Base-by-base conservation (phyloP, 2,797 vertebrate genomes). In the Microtus californicus region DNA sequence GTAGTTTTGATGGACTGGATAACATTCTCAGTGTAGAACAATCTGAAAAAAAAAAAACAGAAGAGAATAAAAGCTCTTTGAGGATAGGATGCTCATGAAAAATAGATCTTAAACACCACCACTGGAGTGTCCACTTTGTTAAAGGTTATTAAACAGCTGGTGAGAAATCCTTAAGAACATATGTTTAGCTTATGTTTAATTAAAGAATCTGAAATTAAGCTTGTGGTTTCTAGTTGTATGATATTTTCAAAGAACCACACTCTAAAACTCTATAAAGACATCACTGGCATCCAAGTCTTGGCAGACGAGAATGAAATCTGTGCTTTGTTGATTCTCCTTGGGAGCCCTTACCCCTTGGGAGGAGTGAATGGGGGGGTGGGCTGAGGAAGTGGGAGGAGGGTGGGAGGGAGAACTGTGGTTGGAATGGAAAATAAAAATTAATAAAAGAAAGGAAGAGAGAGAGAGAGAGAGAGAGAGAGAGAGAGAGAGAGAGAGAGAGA, bases 171-270 rank as follows among this genome's bases (percentile, higher is more conserved):
- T 78, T 77, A 74, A 79, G 91, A 92, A 23, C 0, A 45, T 65
- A 25, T n/a, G 15, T 73, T 95, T 90, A 74, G 31, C 11, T 59
- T 45, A 34, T 12, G 17, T 54, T 59, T n/a, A n/a, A 43, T 61
- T 61, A 77, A 59, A n/a, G 23, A 25, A 48, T 37, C 8, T 31
- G 13, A 74, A 65, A 13, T n/a, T 81, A 74, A 63, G 67, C 56
- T 21, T 81, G n/a, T 15, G 48, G 34, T 54, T 78, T 92, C 65
- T 43, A 85, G 40, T 23, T 48, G 61, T 92, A 48, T 45, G 2
- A 12, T 71, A 86, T 87, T 90, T 95, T 10, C 19, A 93, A 15
- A 83, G 61, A 40, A 91, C 40, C 23, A 92, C 29, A 65, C 65
- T 88, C 11, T 59, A 85, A 87, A 92, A 37, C 6, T 56, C 67